These are phyloP conservation scores for Spinibarbus caldwelli DNA, from an alignment of 2,797 vertebrate species.

Conservation along the genomic window DNA sequence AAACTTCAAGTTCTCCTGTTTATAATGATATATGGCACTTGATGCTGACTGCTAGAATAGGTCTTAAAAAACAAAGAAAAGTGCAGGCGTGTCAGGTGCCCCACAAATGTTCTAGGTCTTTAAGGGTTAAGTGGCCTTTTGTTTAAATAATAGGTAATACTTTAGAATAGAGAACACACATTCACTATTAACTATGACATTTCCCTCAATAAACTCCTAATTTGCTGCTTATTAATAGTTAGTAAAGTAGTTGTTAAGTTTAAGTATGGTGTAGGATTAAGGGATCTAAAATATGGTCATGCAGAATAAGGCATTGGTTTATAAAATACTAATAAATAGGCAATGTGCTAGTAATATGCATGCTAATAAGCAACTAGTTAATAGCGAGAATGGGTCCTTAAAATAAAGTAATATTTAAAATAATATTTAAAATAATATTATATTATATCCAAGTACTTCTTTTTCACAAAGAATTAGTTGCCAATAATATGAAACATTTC, in stretches of 20 bases:
- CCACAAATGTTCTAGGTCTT: too few species aligned
- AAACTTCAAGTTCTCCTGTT: too few species aligned
- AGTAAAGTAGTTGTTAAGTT: background rate
- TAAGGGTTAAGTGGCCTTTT: background rate
- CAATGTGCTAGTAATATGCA: too few species aligned
- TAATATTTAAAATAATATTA: background rate
- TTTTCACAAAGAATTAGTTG: background rate
- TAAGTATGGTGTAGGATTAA: background rate
- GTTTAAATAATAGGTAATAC: background rate
- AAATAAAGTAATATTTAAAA: too few species aligned
- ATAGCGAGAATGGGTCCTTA: too few species aligned
- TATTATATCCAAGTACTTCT: background rate
- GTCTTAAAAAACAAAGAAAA: too few species aligned
- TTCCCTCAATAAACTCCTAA: background rate
- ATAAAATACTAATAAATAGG: too few species aligned
- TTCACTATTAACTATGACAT: background rate
- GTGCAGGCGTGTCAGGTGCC: too few species aligned
- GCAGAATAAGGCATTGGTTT: background rate
- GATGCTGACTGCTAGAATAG: too few species aligned
- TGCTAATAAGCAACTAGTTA: too few species aligned
- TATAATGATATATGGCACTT: too few species aligned
- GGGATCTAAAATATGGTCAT: background rate
- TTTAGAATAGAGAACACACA: background rate
- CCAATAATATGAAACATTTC: background rate
- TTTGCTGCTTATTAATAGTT: background rate